Conservation (phyloP, 2,113 vertebrate genomes). For the Corvus hawaiiensis region DNA sequence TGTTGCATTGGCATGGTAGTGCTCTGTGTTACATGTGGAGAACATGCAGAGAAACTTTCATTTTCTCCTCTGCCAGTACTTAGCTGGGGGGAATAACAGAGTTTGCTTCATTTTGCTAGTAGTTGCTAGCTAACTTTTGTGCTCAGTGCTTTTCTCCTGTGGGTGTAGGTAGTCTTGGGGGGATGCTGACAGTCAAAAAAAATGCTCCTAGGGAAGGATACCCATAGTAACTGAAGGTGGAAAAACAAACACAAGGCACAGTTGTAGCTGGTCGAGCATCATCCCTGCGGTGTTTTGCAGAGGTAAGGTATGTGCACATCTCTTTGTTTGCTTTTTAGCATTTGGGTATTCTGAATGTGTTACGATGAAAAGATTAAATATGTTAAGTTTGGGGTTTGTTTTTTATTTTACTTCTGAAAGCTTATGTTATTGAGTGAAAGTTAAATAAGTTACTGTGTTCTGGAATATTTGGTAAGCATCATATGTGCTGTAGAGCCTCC, state of each 20-base stretch:
- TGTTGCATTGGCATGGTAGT: neutral
- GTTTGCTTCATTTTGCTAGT: neutral
- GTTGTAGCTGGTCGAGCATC: neutral
- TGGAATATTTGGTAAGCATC: conserved; percentile 8
- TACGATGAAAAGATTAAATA: neutral
- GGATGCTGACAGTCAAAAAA: neutral
- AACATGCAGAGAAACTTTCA: neutral
- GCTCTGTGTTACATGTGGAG: neutral
- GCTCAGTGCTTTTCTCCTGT: neutral
- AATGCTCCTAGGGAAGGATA: neutral
- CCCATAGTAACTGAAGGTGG: neutral
- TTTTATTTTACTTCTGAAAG: neutral
- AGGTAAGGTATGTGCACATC: neutral
- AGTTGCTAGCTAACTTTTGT: neutral
- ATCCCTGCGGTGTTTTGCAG: neutral
- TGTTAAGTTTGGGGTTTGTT: rapidly evolving
- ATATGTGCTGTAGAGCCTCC: neutral
- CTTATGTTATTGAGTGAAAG: neutral
- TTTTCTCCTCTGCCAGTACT: neutral
- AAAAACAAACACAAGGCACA: neutral
- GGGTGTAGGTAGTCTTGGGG: neutral
- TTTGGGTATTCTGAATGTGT: neutral
- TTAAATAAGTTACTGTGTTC: neutral
- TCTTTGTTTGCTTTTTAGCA: neutral
- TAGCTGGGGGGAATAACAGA: neutral